phyloP scores from a whole-genome alignment of 2,797 vertebrate genomes.

The Myotis planiceps region DNA sequence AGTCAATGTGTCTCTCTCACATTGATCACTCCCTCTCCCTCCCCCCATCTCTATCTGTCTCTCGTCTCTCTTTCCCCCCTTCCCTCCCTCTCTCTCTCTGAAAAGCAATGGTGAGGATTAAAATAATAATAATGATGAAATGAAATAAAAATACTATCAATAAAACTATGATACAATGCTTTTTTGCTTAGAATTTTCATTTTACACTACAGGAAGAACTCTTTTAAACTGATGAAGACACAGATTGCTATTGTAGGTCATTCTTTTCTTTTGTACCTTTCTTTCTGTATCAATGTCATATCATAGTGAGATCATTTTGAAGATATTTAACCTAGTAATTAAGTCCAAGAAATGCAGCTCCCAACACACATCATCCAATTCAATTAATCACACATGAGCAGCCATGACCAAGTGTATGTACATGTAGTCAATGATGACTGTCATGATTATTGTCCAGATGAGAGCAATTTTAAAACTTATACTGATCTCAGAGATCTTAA shows the following conservation, averaged over 20 bases:
- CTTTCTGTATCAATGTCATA: background rate
- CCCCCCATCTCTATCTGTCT: no score
- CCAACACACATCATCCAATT: background rate
- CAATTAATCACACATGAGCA: background rate
- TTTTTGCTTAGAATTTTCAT: background rate
- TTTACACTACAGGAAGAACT: background rate
- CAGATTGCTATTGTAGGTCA: background rate
- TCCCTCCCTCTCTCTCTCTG: no score
- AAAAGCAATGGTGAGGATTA: no score
- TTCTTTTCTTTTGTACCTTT: background rate
- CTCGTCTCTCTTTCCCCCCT: no score
- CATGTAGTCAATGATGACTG: background rate
- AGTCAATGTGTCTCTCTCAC: no score
- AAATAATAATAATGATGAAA: no score
- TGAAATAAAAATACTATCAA: background rate
- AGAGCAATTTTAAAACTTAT: background rate
- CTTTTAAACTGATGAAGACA: background rate
- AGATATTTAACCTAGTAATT: background rate
- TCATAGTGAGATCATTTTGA: background rate
- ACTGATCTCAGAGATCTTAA: background rate
- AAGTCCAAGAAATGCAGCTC: constrained; percentile 17
- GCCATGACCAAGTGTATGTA: background rate
- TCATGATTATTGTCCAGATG: background rate
- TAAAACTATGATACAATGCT: background rate
- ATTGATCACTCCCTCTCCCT: no score